Evolutionary conservation across 2,888 invertebrate genomes (phyloP), one percentile per base, ranked within the genome.

Genomic region (Andrena bicolor): DNA sequence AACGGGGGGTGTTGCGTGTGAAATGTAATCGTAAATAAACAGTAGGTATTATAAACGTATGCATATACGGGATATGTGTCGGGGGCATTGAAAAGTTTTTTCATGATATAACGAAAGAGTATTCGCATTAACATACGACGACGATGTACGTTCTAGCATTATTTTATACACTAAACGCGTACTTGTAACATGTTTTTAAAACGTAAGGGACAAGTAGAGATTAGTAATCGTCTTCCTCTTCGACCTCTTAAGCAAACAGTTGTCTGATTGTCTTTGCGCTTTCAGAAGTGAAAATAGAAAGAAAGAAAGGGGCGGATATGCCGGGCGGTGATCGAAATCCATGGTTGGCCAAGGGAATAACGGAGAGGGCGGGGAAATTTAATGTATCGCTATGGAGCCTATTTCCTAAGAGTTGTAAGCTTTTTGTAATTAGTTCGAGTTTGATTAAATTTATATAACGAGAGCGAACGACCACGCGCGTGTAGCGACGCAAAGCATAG

Each of bases 351-450:
- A 88, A 88, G 88, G 75, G 49, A 85, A n/a, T 76, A 76, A 65
- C 69, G 53, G 58, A 16, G 32, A 23, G 23, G 56, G 35, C 35
- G 26, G 56, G 20, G 61, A 79, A 56, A 41, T 64, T 68, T 74
- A 66, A 51, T 71, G 76, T 70, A 82, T 80, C 66, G 69, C 76
- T 84, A 78, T 84, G 86, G 80, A 88, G 80, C 87, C 87, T 87
- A 87, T 87, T 88, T 88, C 86, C 71, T 87, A 88, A 88, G 85
- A 84, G 69, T 82, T 84, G 81, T 88, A 88, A 88, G 86, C 87
- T 85, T 88, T 88, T 88, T 88, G 88, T 88, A 88, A 88, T 88
- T 88, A 88, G 85, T 88, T 88, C 82, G 79, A 80, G 80, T 88
- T 88, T 69, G 69, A 85, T 86, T 86, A 83, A 86, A 83, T 86